These are phyloP conservation scores for Dendrolimus kikuchii DNA, from an alignment of 1,140 invertebrate species.

Conservation along the genomic window DNA sequence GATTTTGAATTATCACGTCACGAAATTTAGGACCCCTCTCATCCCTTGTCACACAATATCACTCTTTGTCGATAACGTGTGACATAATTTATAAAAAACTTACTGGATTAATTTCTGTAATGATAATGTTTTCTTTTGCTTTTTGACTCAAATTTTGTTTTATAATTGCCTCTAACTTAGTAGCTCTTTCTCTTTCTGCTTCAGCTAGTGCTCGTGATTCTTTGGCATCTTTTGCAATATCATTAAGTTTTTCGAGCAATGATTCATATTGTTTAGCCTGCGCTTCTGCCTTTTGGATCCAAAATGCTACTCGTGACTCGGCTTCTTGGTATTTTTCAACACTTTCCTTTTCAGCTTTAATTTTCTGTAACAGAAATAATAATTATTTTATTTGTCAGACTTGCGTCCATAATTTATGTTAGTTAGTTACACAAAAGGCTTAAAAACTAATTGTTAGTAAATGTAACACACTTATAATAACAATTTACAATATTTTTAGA, in stretches of 20 bases:
- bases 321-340: conserved; percentile 36
- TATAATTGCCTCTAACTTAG: conserved; percentile 36
- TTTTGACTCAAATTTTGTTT: conserved; percentile 22
- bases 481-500: too few species aligned
- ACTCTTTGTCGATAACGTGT: too few species aligned
- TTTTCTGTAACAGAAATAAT: conserved; percentile 27
- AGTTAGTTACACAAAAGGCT: too few species aligned
- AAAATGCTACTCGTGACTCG: conserved; percentile 43
- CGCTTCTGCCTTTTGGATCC: conserved; percentile 40
- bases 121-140: conserved; percentile 6
- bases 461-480: too few species aligned
- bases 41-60: too few species aligned
- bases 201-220: conserved; percentile 43
- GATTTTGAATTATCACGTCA: too few species aligned
- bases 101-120: too few species aligned
- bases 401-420: too few species aligned
- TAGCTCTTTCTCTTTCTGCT: conserved; percentile 36
- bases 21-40: too few species aligned
- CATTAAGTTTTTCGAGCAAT: conserved; percentile 49
- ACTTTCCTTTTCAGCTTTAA: conserved; percentile 29
- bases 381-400: not conserved
- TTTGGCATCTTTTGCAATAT: conserved; percentile 41
- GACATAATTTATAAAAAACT: too few species aligned
- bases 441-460: too few species aligned
- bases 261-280: conserved; percentile 50